phyloP scores from a whole-genome alignment of 2,888 invertebrate genomes.

The Synergus japonicus region DNA sequence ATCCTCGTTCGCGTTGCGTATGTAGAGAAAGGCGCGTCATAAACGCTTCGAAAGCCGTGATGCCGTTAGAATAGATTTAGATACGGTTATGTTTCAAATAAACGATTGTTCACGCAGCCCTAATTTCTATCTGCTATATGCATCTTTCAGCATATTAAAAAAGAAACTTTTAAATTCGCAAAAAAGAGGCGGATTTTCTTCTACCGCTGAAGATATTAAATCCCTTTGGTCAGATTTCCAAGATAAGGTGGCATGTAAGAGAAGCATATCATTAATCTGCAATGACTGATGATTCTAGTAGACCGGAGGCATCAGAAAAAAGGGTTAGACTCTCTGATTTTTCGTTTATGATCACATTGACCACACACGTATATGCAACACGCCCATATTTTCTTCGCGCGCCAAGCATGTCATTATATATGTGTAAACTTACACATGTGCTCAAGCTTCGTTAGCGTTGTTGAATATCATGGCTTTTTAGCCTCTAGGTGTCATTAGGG shows the following conservation, averaged over 20 bases:
- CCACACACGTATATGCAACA: constrained; percentile 16
- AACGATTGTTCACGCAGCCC: constrained; percentile 29
- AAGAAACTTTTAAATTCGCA: background rate
- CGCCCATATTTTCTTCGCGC: constrained; percentile 46
- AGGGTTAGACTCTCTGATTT: constrained; percentile 5
- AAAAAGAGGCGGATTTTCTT: background rate
- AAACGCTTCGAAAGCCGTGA: constrained; percentile 29
- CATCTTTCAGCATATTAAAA: background rate
- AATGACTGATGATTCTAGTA: constrained; percentile 35
- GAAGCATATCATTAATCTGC: constrained; percentile 24
- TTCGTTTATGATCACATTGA: constrained; percentile 25
- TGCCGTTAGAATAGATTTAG: constrained; percentile 34
- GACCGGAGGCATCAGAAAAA: constrained; percentile 15
- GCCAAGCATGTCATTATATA: constrained; percentile 47
- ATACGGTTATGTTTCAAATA: constrained; percentile 19
- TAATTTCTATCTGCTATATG: constrained; percentile 7
- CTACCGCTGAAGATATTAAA: background rate
- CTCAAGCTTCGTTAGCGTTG: constrained; percentile 70
- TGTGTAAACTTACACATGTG: constrained; percentile 18
- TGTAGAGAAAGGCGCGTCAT: constrained; percentile 32
- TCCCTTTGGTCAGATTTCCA: background rate
- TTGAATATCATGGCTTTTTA: constrained; percentile 75
- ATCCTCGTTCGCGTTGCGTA: constrained; percentile 25
- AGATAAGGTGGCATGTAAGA: constrained; percentile 9
- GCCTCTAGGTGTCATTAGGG: constrained; percentile 76